A percentile compares a stretch with the other conserved stretches of the same genome.
Evolutionary conservation across 2,113 vertebrate species (phyloP).

Genomic region (Peromyscus californicus): DNA sequence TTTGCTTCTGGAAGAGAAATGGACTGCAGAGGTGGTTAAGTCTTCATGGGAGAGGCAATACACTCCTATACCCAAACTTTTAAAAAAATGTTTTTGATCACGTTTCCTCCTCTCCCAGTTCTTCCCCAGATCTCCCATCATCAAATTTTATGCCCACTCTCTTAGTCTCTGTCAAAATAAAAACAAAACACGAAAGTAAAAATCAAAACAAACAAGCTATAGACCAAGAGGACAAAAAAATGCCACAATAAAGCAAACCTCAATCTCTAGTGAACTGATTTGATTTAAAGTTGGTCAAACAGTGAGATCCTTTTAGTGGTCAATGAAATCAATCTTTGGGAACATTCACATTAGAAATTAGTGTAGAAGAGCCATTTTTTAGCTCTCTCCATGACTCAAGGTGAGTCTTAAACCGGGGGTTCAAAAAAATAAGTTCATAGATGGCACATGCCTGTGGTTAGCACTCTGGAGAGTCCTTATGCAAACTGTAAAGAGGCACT

Average conservation of each 20-base stretch:
- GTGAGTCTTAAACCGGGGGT: background rate
- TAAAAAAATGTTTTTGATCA: background rate
- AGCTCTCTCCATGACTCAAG: background rate
- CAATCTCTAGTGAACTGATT: background rate
- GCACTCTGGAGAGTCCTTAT: background rate
- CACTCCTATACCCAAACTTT: background rate
- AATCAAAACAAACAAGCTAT: background rate
- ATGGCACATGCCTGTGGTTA: background rate
- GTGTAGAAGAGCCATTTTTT: background rate
- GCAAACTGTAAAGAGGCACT: background rate
- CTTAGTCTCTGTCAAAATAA: background rate
- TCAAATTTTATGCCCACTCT: background rate
- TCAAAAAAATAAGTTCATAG: background rate
- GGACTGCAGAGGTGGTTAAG: background rate
- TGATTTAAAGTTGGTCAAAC: background rate
- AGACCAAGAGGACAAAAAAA: background rate
- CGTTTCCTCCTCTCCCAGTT: background rate
- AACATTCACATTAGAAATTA: background rate
- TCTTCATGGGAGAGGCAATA: background rate
- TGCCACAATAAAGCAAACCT: background rate
- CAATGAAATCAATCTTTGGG: background rate
- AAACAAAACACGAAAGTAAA: background rate
- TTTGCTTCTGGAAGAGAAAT: background rate
- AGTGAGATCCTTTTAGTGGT: background rate
- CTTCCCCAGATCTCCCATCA: background rate